Evolutionary conservation across 2,888 invertebrate species (phyloP).

Genomic region (Tinea semifulvella): DNA sequence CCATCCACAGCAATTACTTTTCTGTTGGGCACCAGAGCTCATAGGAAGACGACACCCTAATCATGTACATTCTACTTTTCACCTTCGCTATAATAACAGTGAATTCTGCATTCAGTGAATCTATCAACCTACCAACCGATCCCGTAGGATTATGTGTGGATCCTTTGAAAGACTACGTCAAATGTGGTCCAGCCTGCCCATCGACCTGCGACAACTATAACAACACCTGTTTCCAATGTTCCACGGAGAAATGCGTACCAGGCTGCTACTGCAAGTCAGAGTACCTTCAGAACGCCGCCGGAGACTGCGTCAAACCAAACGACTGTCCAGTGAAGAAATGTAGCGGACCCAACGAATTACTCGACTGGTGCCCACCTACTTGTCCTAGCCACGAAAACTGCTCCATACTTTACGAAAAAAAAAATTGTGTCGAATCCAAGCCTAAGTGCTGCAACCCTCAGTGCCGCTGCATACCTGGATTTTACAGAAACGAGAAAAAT

Average conservation of each 20-base stretch:
- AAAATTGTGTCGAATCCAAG: slow-evolving; percentile 14
- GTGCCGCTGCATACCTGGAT: slow-evolving; percentile 17
- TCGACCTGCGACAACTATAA: background rate
- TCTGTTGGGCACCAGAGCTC: no score
- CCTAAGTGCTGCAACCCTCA: slow-evolving; percentile 16
- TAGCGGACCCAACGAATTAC: slow-evolving; percentile 16
- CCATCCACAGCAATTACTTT: no score
- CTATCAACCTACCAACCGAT: background rate
- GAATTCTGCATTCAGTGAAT: background rate
- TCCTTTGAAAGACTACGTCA: background rate
- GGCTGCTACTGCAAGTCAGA: slow-evolving; percentile 3
- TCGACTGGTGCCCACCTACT: slow-evolving; percentile 16
- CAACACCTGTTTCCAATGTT: background rate
- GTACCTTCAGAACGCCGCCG: background rate
- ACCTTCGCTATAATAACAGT: background rate
- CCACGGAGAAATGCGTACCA: background rate
- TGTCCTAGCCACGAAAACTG: slow-evolving; percentile 17
- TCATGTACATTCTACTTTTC: background rate
- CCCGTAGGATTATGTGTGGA: background rate
- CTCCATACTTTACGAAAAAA: slow-evolving; percentile 10
- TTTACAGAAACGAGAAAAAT: slow-evolving; percentile 14
- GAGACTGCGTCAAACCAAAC: background rate
- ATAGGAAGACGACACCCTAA: no score
- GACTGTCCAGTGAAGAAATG: slow-evolving; percentile 5
- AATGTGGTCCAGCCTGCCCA: background rate